These are phyloP conservation scores for Thaleichthys pacificus DNA, from an alignment of 2,797 vertebrate genomes.

Conservation along the genomic window DNA sequence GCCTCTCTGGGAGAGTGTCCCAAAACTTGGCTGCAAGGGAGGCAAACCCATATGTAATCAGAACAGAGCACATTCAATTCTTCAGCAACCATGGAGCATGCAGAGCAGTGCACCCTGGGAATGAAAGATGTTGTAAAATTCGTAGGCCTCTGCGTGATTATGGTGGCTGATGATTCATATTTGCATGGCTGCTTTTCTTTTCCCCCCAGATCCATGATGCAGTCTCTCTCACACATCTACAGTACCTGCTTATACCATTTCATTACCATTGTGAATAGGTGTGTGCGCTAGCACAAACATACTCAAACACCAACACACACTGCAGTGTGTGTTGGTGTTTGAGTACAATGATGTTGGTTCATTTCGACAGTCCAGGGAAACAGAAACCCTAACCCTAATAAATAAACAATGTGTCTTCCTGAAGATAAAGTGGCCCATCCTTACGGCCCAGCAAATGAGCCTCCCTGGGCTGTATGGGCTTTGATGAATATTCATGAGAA, in stretches of 20 bases:
- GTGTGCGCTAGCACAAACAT: background rate
- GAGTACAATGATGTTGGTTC: slow-evolving; percentile 26
- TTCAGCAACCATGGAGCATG: background rate
- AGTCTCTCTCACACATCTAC: background rate
- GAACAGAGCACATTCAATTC: background rate
- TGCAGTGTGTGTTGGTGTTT: too few relatives aligned
- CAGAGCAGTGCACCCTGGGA: slow-evolving; percentile 9
- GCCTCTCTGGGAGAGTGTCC: background rate
- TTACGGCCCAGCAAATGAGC: slow-evolving; percentile 39
- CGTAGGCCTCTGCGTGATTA: background rate
- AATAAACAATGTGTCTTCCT: slow-evolving; percentile 23
- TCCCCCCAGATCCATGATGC: background rate
- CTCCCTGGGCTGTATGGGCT: slow-evolving; percentile 30
- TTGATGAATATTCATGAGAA: slow-evolving; percentile 68
- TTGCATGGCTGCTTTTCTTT: background rate
- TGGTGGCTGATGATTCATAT: slow-evolving; percentile 1
- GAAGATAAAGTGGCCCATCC: slow-evolving; percentile 53
- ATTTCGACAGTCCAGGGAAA: slow-evolving; percentile 9
- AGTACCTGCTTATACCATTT: background rate
- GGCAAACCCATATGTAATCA: background rate
- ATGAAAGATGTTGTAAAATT: background rate
- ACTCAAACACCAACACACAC: slow-evolving; percentile 12
- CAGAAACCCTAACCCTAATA: background rate
- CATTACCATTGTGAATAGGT: background rate
- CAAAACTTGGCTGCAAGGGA: slow-evolving; percentile 8